A percentile compares a stretch with the other conserved stretches of the same genome.
These are phyloP conservation scores for Amphibalanus amphitrite DNA, from an alignment of 1,140 invertebrate genomes.

Conservation along the genomic window DNA sequence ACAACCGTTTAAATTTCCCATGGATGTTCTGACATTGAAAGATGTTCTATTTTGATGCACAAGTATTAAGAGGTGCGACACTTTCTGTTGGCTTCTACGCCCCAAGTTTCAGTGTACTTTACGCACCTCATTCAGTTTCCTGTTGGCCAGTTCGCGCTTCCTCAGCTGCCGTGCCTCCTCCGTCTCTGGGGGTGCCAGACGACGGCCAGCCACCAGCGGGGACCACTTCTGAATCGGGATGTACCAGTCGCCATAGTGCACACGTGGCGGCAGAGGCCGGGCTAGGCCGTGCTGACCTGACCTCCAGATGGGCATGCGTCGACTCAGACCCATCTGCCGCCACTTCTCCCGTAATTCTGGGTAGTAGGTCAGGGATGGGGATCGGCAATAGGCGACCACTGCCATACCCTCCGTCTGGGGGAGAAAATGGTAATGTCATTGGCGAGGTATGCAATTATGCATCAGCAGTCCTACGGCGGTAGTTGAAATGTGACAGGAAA, in stretches of 20 bases:
- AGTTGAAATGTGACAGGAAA: too few species aligned
- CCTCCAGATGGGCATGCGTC: background rate
- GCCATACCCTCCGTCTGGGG: background rate
- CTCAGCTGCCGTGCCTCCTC: background rate
- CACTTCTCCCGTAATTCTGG: background rate
- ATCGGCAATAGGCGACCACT: background rate
- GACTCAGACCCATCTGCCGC: background rate
- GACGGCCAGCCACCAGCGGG: background rate
- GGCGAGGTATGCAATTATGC: too few species aligned
- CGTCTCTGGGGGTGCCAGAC: background rate
- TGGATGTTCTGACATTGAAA: too few species aligned
- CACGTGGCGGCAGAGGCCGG: too few species aligned
- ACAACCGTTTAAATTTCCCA: too few species aligned
- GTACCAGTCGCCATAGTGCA: background rate
- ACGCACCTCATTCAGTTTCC: background rate
- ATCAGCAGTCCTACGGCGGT: too few species aligned
- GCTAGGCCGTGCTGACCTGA: background rate
- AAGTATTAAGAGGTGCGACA: too few species aligned
- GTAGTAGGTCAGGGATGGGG: background rate
- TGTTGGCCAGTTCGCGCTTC: background rate
- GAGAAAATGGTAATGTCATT: too few species aligned
- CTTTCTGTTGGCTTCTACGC: too few species aligned
- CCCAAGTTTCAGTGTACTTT: too few species aligned
- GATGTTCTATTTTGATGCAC: too few species aligned
- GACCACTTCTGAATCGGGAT: background rate